Base-by-base conservation (phyloP, 2,797 vertebrate species). In the Pangasius macronema region DNA sequence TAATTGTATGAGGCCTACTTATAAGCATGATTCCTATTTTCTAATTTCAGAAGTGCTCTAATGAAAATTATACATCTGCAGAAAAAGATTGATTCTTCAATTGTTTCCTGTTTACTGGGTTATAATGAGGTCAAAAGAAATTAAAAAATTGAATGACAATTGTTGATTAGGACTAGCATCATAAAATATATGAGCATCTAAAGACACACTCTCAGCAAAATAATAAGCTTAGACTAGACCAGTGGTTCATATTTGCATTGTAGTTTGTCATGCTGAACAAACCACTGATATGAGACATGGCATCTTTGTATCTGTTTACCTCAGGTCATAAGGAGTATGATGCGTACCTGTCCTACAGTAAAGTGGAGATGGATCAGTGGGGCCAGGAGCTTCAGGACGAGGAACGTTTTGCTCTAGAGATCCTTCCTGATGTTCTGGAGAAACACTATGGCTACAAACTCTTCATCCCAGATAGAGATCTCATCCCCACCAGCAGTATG, bases 301-400 rank as follows among this genome's bases (percentile, higher is more conserved):
- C 49, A 27, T 72, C 18, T 86, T n/a, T 82, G 36, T 83, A 36
- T 84, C 22, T 86, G n/a, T 86, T 36, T 83, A 51, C 85, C 3
- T 39, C 49, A 88, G 85, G 85, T 67, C 86, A 89, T 84, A 90
- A 90, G 95, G 98, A 99, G 93, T 99, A 99, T 3, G 98, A 99
- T 90, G 98, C 98, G 0, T 99, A 99, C 92, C 95, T 99, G 73
- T 99, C 98, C 89, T 99, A 99, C 94, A 99, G 98, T 95, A 99
- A 99, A 97, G 98, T 99, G 94, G 98, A 99, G 92, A 97, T 98
- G 84, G 98, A 99, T 91, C 98, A 99, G 91, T 99, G 98, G 98
- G 98, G 97, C 92, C 98, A 99, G 93, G 98, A 99, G 94, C 98
- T 97, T 83, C 96, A 97, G 77, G 98, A 99, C 92, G 98, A 99